Conservation (phyloP, 1,140 invertebrate genomes). For the Lordiphosa mommai region DNA sequence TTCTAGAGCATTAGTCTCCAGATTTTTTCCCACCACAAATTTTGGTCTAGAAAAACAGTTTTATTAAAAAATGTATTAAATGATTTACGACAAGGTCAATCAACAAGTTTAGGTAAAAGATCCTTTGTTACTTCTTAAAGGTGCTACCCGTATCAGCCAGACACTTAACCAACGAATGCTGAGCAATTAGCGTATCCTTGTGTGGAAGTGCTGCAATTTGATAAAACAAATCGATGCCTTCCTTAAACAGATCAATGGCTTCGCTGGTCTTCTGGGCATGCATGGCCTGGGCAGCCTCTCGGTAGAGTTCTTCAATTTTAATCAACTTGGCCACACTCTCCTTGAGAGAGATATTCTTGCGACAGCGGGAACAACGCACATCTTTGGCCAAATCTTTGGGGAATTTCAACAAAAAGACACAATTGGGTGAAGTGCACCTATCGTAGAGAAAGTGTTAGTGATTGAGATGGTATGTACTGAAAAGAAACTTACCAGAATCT, state of each 20-base stretch:
- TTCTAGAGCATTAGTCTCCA: too few relatives aligned
- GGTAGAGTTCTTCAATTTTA: slow-evolving; percentile 81
- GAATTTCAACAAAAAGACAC: slow-evolving; percentile 80
- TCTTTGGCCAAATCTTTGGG: slow-evolving; percentile 70
- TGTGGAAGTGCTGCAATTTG: slow-evolving; percentile 82
- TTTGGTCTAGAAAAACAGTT: too few relatives aligned
- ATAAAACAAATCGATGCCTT: slow-evolving; percentile 81
- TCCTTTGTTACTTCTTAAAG: slow-evolving; percentile 52
- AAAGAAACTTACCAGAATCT: slow-evolving; percentile 59
- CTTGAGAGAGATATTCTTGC: slow-evolving; percentile 81
- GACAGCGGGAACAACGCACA: slow-evolving; percentile 81
- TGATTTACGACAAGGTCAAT: too few relatives aligned
- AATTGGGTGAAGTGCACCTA: slow-evolving; percentile 83
- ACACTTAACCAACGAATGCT: slow-evolving; percentile 83
- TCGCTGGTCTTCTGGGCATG: slow-evolving; percentile 78
- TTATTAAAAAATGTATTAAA: too few relatives aligned
- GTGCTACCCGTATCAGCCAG: slow-evolving; percentile 79
- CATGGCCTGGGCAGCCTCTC: slow-evolving; percentile 79
- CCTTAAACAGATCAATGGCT: slow-evolving; percentile 79
- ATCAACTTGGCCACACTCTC: slow-evolving; percentile 80
- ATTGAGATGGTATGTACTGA: background rate
- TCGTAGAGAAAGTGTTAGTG: slow-evolving; percentile 19
- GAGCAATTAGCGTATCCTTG: slow-evolving; percentile 82
- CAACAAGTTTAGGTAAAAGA: too few relatives aligned
- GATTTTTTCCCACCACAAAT: too few relatives aligned